phyloP scores from a whole-genome alignment of 2,113 vertebrate genomes.

The Lophochroa leadbeateri region DNA sequence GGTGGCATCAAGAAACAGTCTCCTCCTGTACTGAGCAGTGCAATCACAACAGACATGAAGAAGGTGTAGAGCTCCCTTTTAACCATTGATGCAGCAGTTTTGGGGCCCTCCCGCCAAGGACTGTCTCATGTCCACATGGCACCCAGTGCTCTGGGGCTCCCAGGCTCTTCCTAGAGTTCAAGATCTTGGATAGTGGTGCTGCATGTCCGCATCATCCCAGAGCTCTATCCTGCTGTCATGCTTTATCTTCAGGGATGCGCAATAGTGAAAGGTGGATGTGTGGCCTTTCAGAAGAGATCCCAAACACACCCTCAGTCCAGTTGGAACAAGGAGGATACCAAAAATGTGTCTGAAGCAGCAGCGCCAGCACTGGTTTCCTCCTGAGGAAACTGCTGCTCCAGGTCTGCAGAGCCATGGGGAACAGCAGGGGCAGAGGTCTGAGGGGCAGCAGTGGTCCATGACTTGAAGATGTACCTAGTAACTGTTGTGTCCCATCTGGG shows the following conservation, averaged over 20 bases:
- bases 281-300: not conserved
- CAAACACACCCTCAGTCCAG: not conserved
- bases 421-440: not conserved
- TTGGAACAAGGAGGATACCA: not conserved
- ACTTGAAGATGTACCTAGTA: not conserved
- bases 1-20: not conserved
- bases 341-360: not conserved
- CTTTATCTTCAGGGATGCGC: not conserved
- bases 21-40: not conserved
- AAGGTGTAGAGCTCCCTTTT: not conserved
- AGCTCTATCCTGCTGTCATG: not conserved
- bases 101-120: not conserved
- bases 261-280: not conserved
- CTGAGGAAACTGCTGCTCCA: not conserved
- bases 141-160: not conserved
- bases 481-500: not conserved
- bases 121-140: not conserved
- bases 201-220: not conserved
- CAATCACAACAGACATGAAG: not conserved
- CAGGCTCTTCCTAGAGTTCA: not conserved
- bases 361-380: not conserved
- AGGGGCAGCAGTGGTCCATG: rapidly evolving
- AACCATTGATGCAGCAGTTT: not conserved
- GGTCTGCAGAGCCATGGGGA: not conserved
- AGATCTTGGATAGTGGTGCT: not conserved